phyloP scores from a whole-genome alignment of 2,888 invertebrate species.

The Hermaeophaga mercurialis region DNA sequence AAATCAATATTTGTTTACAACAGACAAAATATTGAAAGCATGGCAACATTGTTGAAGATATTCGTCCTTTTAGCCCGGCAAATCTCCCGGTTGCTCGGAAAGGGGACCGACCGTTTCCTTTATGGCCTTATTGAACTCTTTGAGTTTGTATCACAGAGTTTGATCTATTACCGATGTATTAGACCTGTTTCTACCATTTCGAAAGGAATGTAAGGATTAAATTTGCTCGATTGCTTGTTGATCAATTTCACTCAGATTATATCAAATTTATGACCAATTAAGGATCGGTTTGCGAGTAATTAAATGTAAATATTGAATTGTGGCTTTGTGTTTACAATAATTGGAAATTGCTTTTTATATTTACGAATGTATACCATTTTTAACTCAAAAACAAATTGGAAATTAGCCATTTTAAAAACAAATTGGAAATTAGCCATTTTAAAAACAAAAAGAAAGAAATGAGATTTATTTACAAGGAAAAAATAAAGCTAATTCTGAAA shows the following conservation, averaged over 20 bases:
- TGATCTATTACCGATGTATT: slow-evolving; percentile 32
- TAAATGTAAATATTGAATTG: background rate
- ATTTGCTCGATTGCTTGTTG: slow-evolving; percentile 21
- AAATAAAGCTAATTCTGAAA: too few relatives aligned
- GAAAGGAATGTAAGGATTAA: slow-evolving; percentile 20
- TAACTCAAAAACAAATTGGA: too few relatives aligned
- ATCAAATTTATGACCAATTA: slow-evolving; percentile 15
- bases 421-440: too few relatives aligned
- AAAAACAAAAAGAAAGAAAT: too few relatives aligned
- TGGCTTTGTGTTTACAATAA: background rate
- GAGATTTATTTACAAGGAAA: too few relatives aligned
- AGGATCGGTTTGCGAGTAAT: background rate
- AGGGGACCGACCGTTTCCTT: slow-evolving; percentile 29
- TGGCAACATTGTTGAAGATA: slow-evolving; percentile 15
- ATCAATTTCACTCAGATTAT: slow-evolving; percentile 13
- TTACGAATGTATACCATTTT: too few relatives aligned
- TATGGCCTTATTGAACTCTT: slow-evolving; percentile 36
- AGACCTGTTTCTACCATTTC: slow-evolving; percentile 21
- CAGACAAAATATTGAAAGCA: too few relatives aligned
- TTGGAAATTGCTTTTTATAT: background rate
- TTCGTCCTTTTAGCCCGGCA: slow-evolving; percentile 29
- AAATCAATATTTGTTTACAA: too few relatives aligned
- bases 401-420: too few relatives aligned
- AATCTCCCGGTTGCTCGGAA: slow-evolving; percentile 33
- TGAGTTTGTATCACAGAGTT: slow-evolving; percentile 34